Evolutionary conservation across 2,113 vertebrate genomes (phyloP).

Genomic region (Vimba vimba): DNA sequence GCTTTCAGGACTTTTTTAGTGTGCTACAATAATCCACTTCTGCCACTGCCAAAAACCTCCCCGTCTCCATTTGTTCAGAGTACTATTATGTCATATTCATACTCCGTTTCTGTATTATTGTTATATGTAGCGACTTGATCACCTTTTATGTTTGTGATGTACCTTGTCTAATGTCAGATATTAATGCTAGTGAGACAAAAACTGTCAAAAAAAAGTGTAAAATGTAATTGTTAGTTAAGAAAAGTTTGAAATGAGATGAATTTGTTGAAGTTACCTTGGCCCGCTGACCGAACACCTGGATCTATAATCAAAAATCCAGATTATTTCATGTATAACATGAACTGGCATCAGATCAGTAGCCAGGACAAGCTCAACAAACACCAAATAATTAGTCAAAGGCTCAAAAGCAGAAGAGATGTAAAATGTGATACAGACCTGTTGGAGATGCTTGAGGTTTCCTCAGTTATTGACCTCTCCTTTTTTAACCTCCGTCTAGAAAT

Average conservation of each 20-base stretch:
- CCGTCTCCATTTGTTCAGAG: background rate
- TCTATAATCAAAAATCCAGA: background rate
- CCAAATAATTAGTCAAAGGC: slow-evolving; percentile 1
- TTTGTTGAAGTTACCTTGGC: slow-evolving; percentile 34
- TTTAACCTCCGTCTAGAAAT: slow-evolving; percentile 75
- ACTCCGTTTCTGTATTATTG: background rate
- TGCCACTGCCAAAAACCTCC: background rate
- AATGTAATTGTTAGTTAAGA: slow-evolving; percentile 39
- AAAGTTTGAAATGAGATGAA: slow-evolving; percentile 34
- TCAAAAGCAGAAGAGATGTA: slow-evolving; percentile 25
- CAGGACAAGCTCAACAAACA: slow-evolving; percentile 15
- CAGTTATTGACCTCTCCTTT: slow-evolving; percentile 72
- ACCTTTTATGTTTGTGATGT: background rate
- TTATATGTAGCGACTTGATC: background rate
- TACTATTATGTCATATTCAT: background rate
- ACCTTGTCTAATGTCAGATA: background rate
- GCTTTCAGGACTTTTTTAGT: background rate
- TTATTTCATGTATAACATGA: background rate
- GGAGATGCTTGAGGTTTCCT: slow-evolving; percentile 62
- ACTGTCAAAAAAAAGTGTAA: background rate
- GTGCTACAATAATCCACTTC: slow-evolving; percentile 12
- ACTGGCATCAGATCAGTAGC: slow-evolving; percentile 8
- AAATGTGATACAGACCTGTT: slow-evolving; percentile 72
- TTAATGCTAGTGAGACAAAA: background rate
- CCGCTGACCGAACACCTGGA: background rate